phyloP scores from a whole-genome alignment of 2,113 vertebrate species.

The Calyptommatus sinebrachiatus region DNA sequence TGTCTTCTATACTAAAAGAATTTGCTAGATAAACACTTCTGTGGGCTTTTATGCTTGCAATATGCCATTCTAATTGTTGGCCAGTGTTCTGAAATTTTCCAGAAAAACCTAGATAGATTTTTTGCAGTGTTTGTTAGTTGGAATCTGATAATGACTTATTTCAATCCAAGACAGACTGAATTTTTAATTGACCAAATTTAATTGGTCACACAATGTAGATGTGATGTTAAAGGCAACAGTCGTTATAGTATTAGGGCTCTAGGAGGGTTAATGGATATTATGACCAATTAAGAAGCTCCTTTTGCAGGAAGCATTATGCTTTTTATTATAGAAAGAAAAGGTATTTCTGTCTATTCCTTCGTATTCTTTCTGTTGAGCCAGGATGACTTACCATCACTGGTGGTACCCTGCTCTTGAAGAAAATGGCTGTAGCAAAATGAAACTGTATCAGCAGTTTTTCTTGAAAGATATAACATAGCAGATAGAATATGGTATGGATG shows the following conservation, averaged over 20 bases:
- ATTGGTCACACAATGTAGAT: not conserved
- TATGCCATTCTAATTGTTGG: not conserved
- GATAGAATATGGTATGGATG: no score
- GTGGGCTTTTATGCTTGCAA: not conserved
- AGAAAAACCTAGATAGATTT: no score
- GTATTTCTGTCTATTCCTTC: not conserved
- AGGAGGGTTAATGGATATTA: not conserved
- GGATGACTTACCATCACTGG: no score
- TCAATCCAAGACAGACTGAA: not conserved
- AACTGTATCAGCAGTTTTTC: no score
- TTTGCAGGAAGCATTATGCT: not conserved
- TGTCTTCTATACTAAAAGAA: not conserved
- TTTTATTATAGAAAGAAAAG: not conserved
- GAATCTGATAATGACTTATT: constrained; percentile 2
- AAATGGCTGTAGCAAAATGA: no score
- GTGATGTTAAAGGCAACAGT: not conserved
- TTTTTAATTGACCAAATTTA: not conserved
- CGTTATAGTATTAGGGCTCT: not conserved
- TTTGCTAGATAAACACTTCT: not conserved
- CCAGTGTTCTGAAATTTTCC: not conserved
- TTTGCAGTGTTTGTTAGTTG: not conserved
- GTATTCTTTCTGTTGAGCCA: not conserved
- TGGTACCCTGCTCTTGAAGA: no score
- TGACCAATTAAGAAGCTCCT: not conserved
- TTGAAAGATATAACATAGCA: no score